Conservation (phyloP, 2,797 vertebrate genomes). For the Spea hammondii region DNA sequence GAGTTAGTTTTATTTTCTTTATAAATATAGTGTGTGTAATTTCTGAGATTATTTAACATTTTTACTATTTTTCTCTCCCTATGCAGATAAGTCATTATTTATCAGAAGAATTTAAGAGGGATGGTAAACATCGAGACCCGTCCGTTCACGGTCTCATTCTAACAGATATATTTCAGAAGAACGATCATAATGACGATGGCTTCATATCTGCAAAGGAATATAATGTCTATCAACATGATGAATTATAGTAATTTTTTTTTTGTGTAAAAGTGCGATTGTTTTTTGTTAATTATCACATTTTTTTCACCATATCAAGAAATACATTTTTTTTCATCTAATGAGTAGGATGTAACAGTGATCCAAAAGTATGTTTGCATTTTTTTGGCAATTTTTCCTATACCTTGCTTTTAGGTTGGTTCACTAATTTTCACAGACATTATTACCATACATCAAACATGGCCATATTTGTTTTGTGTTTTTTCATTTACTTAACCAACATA, state of each 20-base stretch:
- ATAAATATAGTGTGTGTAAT: too few species aligned
- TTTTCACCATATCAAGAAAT: background rate
- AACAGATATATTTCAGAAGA: slow-evolving; percentile 86
- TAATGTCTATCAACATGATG: slow-evolving; percentile 88
- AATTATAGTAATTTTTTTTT: slow-evolving; percentile 72
- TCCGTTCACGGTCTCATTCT: slow-evolving; percentile 79
- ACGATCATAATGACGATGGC: slow-evolving; percentile 81
- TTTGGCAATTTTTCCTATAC: too few species aligned
- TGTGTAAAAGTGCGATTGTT: background rate
- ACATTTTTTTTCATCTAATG: too few species aligned
- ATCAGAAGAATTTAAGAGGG: slow-evolving; percentile 81
- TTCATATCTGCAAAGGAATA: slow-evolving; percentile 88
- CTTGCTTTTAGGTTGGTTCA: too few species aligned
- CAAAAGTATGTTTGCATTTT: too few species aligned
- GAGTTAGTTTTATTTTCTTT: too few species aligned
- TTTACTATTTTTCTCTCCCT: background rate
- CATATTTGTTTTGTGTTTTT: too few species aligned
- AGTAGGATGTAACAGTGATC: too few species aligned
- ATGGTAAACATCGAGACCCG: slow-evolving; percentile 76
- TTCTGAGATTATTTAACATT: too few species aligned
- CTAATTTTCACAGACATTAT: too few species aligned
- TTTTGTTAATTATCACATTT: background rate
- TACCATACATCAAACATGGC: too few species aligned
- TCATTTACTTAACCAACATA: too few species aligned
- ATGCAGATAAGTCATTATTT: slow-evolving; percentile 83